phyloP scores from a whole-genome alignment of 1,140 invertebrate species.

The Lucilia sericata region DNA sequence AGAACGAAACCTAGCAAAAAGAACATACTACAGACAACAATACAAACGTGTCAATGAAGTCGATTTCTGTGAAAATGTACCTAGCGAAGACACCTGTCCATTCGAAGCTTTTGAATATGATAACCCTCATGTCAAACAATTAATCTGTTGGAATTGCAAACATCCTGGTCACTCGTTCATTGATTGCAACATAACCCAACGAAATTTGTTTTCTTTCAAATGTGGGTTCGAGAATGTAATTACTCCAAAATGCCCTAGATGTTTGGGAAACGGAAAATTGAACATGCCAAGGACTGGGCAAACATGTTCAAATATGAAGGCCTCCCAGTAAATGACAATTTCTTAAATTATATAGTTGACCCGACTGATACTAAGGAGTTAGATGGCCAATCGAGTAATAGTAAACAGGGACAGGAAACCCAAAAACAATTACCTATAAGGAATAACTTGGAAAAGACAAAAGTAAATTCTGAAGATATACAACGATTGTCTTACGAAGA shows the following conservation, averaged over 20 bases:
- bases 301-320: neutral
- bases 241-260: neutral
- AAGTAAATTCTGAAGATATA: neutral
- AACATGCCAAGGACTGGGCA: neutral
- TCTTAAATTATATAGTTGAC: neutral
- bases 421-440: neutral
- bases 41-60: no score
- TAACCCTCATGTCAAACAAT: neutral
- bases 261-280: neutral
- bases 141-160: constrained; percentile 5
- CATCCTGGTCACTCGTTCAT: neutral
- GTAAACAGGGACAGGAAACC: neutral
- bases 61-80: neutral
- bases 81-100: neutral
- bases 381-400: neutral
- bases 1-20: no score
- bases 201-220: neutral
- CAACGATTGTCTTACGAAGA: no score
- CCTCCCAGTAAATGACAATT: neutral
- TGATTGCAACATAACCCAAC: neutral
- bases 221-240: constrained; percentile 3
- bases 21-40: no score
- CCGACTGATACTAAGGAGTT: neutral
- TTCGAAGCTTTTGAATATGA: neutral
- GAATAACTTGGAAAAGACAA: no score